Evolutionary conservation across 2,113 vertebrate species (phyloP).

Genomic region (Colius striatus): DNA sequence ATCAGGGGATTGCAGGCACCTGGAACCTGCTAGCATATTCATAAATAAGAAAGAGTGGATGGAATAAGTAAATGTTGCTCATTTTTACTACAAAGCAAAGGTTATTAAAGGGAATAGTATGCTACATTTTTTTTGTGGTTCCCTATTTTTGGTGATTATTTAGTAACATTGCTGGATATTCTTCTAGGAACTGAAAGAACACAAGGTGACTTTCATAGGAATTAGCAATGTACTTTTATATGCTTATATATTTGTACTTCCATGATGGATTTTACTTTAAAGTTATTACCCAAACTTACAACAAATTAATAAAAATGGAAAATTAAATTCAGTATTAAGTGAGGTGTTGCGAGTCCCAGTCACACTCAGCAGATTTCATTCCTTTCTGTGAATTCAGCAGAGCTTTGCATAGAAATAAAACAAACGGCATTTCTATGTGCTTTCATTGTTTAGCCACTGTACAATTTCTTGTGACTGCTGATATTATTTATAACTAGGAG

Average conservation of each 20-base stretch:
- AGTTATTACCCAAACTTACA: background rate
- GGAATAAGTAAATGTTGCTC: background rate
- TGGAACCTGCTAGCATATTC: background rate
- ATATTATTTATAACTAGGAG: slow-evolving; percentile 54
- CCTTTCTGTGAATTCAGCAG: background rate
- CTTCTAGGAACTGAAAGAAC: background rate
- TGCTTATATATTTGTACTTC: background rate
- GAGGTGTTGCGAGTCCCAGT: background rate
- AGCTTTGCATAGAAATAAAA: slow-evolving; percentile 16
- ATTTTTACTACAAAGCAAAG: slow-evolving; percentile 9
- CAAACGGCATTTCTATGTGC: slow-evolving; percentile 15
- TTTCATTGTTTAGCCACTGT: slow-evolving; percentile 48
- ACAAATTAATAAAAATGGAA: background rate
- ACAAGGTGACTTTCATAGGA: background rate
- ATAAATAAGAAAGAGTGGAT: background rate
- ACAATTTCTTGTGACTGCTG: slow-evolving; percentile 26
- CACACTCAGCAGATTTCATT: slow-evolving; percentile 18
- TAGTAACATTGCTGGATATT: background rate
- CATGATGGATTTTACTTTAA: background rate
- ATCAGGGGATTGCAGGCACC: background rate
- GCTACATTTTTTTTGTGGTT: background rate
- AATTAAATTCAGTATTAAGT: background rate
- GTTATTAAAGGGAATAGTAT: background rate
- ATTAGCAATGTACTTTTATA: background rate
- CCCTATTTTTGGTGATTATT: background rate